Evolutionary conservation across 2,113 vertebrate genomes (phyloP), one percentile per base, ranked within the genome.

Genomic region (Cranoglanis bouderius): DNA sequence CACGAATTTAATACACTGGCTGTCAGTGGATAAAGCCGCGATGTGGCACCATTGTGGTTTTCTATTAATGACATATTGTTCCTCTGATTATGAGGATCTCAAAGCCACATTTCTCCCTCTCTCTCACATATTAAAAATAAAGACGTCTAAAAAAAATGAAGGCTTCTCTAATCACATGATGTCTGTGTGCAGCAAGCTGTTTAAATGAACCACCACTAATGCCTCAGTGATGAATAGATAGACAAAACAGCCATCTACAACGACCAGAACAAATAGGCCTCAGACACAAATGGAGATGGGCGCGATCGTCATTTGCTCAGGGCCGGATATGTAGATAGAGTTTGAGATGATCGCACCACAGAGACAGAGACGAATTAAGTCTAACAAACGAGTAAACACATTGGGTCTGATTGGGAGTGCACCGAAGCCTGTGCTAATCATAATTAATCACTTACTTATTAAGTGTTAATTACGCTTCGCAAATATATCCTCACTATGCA

Each of bases 361-460:
- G 32, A 92, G 95, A 95, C 96, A 95, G 92, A 96, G 96, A 95
- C 94, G 92, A 92, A 95, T 96, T 91, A 91, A 89, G 90, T 67
- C 85, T 90, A 91, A 82, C 90, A 93, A 94, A 93, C 91, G 91
- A 94, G 94, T 96, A 95, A 96, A 95, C 95, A 95, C 93, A 92
- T 90, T 90, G 92, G 93, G 94, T 88, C 92, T 95, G 95, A 95
- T 95, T 95, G 95, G 94, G 94, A 95, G 93, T 93, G 92, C 93
- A 94, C 93, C 91, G 93, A 95, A 94, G 93, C 93, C 94, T 78
- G 91, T 74, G 88, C 94, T 96, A 96, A 96, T 96, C 95, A 96
- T 96, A 96, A 96, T 96, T 95, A 95, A 96, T 96, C 95, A 95
- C 96, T 96, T 94, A 95, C 94, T 96, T 96, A 96, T 96, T 96